These are phyloP conservation scores for Copidosoma floridanum DNA, from an alignment of 1,140 invertebrate genomes.

Conservation along the genomic window DNA sequence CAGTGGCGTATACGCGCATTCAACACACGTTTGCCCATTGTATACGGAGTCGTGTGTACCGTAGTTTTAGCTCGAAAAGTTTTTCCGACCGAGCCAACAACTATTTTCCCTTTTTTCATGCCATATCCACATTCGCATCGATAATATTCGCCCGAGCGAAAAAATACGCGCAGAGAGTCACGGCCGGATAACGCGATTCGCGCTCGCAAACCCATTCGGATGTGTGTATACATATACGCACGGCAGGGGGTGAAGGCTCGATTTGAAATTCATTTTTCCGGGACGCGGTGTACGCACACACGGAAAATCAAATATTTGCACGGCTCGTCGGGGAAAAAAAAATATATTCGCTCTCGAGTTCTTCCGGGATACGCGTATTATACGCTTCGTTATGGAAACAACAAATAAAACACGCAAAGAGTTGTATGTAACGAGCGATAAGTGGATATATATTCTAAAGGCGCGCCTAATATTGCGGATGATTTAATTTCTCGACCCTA, in stretches of 20 bases:
- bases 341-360: not conserved
- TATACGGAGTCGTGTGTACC: no score
- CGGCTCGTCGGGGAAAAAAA: not conserved
- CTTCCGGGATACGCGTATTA: not conserved
- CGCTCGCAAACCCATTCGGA: no score
- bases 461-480: slow-evolving; percentile 18
- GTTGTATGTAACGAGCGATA: slow-evolving; percentile 24
- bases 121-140: no score
- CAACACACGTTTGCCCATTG: no score
- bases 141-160: no score
- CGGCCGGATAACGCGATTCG: no score
- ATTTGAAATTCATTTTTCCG: not conserved
- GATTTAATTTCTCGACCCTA: slow-evolving; percentile 13
- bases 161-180: no score
- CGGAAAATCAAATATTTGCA: slow-evolving; percentile 11
- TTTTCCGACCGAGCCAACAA: no score
- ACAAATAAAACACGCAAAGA: not conserved
- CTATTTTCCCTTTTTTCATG: no score
- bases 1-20: no score
- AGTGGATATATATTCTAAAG: slow-evolving; percentile 26
- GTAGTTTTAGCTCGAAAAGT: no score
- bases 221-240: not conserved
- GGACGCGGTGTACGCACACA: not conserved
- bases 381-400: no score
- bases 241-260: not conserved